Evolutionary conservation across 2,888 invertebrate species (phyloP).

Genomic region (Trachelus troglodyta): DNA sequence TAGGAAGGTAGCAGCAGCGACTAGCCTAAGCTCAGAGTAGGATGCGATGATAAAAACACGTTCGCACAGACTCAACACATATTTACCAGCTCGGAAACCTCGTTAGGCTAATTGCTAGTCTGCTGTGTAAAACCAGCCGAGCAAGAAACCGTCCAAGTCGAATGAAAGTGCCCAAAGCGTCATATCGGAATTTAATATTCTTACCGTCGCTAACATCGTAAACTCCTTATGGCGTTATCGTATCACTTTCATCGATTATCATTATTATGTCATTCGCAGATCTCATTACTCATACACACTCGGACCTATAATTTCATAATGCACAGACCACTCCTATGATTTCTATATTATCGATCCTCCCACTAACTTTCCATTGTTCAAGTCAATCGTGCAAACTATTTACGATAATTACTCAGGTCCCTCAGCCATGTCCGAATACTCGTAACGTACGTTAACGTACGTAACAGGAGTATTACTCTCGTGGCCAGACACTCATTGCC

Average conservation of each 20-base stretch:
- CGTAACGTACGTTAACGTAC: background rate
- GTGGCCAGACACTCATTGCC: conserved; percentile 23
- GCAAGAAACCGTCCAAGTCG: background rate
- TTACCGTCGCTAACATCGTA: background rate
- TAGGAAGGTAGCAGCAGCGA: conserved; percentile 41
- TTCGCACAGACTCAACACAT: background rate
- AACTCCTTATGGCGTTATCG: background rate
- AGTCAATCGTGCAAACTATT: background rate
- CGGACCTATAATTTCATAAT: background rate
- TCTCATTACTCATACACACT: background rate
- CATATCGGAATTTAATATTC: background rate
- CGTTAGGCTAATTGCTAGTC: background rate
- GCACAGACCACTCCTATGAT: background rate
- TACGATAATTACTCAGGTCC: background rate
- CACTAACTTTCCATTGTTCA: background rate
- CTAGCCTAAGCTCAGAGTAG: conserved; percentile 19
- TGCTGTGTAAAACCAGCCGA: background rate
- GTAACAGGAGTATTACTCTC: background rate
- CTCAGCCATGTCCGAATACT: background rate
- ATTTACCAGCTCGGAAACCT: background rate
- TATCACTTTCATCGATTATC: background rate
- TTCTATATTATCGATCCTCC: background rate
- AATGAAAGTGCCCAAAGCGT: background rate
- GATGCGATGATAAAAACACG: background rate
- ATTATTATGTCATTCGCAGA: background rate